Base-by-base conservation (phyloP, 2,888 invertebrate genomes). In the Lobophora halterata region DNA sequence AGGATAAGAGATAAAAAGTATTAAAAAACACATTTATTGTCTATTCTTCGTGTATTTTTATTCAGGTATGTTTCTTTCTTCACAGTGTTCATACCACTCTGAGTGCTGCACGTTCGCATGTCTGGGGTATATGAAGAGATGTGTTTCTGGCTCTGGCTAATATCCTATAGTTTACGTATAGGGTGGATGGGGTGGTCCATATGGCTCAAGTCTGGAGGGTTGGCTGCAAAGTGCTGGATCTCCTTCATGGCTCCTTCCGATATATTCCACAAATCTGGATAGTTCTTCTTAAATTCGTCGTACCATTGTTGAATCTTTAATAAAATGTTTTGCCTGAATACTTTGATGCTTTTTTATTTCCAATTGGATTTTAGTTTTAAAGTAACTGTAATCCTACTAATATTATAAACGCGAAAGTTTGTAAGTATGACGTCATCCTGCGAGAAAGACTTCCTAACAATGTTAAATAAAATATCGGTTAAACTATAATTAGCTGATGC, bases 181-280 rank as follows among this genome's bases (percentile, higher is more conserved):
- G 93, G 93, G 77, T 94, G 93, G 48, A 93, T 90, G 2, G 94
- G 94, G 71, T 94, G 94, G 30, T 89, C 86, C 76, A 94, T 86
- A 44, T 90, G 87, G 3, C 91, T 90, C 92, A 53, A 17, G 31
- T 94, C 93, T 1, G 94, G 94, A 1, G 92, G 93, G 78, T 93
- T 93, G 27, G 90, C 90, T 21, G 90, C 91, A 52, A 93, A 93
- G 27, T 89, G 81, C 26, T 76, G 85, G 31, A 95, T 89, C 69
- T 93, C 92, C 44, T 90, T 89, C 91, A 94, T 90, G 10, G 92
- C 94, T 6, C 66, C 87, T 39, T 88, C 91, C 0, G 90, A 92
- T 32, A 94, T 91, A 46, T 88, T 80, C 94, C 94, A 95, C 21
- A 94, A 68, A 3, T 91, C 89, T 0, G 93, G 91, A 66, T 92